Evolutionary conservation across 2,888 invertebrate genomes (phyloP), one percentile per base, ranked within the genome.

Genomic region (Mimumesa dahlbomi): DNA sequence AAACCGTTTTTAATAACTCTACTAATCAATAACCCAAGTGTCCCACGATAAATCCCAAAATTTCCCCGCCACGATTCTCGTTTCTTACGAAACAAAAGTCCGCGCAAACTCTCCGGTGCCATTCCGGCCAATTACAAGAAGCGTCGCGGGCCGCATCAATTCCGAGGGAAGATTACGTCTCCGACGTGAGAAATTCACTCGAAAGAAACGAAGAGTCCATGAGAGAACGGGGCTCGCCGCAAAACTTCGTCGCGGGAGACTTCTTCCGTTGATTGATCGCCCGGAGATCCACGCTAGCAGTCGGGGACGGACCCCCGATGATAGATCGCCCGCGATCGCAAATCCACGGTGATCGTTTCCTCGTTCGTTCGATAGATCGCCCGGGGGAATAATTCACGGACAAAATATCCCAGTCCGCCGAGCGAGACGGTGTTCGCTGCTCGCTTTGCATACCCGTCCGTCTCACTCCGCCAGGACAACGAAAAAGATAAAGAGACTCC

Each of bases 191-290:
- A n/a, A n/a, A n/a, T n/a, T n/a, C n/a, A n/a, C n/a, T n/a, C n/a
- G n/a, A n/a, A n/a, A n/a, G n/a, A n/a, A n/a, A n/a, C n/a, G n/a
- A n/a, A n/a, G n/a, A n/a, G n/a, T n/a, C n/a, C n/a, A n/a, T n/a
- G n/a, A n/a, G 40, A 16, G 5, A 4, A 5, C 16, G 7, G 40
- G 11, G 16, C 16, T 4, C 11, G 5, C 2, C 5, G 16, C 36
- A 36, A 36, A 40, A 40, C 40, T 40, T 40, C 7, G 40, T 40
- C 22, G 52, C 7, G n/a, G 36, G n/a, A 13, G 40, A 34, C 36
- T 49, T 38, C 50, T 67, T 59, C 62, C 36, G n/a, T 50, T 77
- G 77, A 78, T 78, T 66, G 77, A 78, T 77, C 77, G 77, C 64
- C 49, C 52, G 21, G 52, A 42, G 62, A 73, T 66, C 63, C 77